phyloP scores from a whole-genome alignment of 2,888 invertebrate genomes.

The Rutpela maculata region DNA sequence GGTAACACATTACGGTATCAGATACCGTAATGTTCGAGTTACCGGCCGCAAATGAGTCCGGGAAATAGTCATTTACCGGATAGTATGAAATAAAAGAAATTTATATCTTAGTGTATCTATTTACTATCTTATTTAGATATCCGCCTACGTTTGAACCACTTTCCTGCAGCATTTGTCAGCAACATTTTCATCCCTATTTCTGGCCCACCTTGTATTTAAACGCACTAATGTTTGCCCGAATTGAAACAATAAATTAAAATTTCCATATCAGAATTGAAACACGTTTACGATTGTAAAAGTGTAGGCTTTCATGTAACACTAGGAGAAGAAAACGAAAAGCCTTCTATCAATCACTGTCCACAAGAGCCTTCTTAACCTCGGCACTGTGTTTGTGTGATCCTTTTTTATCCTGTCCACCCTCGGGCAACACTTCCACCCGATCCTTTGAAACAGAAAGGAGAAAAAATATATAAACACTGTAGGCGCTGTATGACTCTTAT shows the following conservation, averaged over 20 bases:
- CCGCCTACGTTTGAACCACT: too few species aligned
- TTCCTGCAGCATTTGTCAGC: too few species aligned
- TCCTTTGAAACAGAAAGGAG: constrained; percentile 28
- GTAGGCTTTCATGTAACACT: constrained; percentile 37
- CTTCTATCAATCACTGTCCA: constrained; percentile 68
- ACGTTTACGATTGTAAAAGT: constrained; percentile 48
- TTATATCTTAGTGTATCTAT: too few species aligned
- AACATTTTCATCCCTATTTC: neutral
- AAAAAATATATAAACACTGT: constrained; percentile 35
- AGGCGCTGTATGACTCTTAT: constrained; percentile 31
- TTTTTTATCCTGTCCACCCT: constrained; percentile 63
- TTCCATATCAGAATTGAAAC: constrained; percentile 41
- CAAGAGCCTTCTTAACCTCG: constrained; percentile 64
- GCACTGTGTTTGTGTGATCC: constrained; percentile 64
- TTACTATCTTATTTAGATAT: too few species aligned
- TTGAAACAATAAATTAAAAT: constrained; percentile 40
- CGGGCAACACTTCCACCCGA: constrained; percentile 51
- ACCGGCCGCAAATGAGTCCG: too few species aligned
- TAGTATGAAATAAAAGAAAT: too few species aligned
- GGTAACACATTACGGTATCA: too few species aligned
- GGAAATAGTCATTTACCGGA: too few species aligned
- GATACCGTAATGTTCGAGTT: too few species aligned
- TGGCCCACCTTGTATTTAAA: neutral
- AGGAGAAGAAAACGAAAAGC: constrained; percentile 59
- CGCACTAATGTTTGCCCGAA: neutral